A percentile compares a stretch with the other conserved stretches of the same genome.
Evolutionary conservation across 2,113 vertebrate genomes (phyloP).

Genomic region (mouse (Mus musculus)): GRCm39 chr3:86328001-86328500

Average conservation of each 20-base stretch:
- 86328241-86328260: slow-evolving; percentile 17
- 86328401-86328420: background rate
- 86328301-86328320: slow-evolving; percentile 1
- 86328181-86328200: background rate
- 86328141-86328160: background rate
- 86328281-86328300: background rate
- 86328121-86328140: background rate
- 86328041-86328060: slow-evolving; percentile 13
- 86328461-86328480: slow-evolving; percentile 14
- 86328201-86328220: background rate
- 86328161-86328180: background rate
- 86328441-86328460: background rate
- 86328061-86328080: background rate
- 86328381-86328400: background rate
- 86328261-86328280: background rate
- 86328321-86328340: background rate
- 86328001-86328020: background rate
- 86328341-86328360: background rate
- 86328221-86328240: background rate
- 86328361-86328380: background rate
- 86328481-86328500: background rate
- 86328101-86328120: background rate
- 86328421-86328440: background rate
- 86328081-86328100: background rate
- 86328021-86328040: background rate